Conservation (phyloP, 2,113 vertebrate genomes). For the Xenus cinereus region DNA sequence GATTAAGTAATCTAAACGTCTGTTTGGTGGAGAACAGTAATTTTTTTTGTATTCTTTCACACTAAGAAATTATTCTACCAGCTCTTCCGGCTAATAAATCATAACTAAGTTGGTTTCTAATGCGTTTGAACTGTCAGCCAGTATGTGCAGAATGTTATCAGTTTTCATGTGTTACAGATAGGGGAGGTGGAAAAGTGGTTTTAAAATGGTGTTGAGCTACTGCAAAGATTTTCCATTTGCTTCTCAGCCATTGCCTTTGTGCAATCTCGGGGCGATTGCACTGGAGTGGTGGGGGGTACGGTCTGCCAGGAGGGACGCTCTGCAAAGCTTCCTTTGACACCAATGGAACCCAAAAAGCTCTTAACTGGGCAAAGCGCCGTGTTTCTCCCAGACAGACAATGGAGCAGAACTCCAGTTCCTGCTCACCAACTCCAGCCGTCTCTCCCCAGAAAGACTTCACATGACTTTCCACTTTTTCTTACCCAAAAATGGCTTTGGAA, state of each 20-base stretch:
- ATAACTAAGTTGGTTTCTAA: conserved; percentile 1
- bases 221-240: conserved; percentile 30
- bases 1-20: conserved; percentile 17
- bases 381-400: fast-evolving
- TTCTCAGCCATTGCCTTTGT: neutral
- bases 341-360: neutral
- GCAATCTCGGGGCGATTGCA: neutral
- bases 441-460: neutral
- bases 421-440: neutral
- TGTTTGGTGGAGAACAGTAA: neutral
- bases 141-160: conserved; percentile 41
- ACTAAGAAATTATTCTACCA: neutral
- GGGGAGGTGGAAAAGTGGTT: conserved; percentile 4
- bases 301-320: neutral
- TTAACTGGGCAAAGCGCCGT: neutral
- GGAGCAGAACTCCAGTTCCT: neutral
- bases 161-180: neutral
- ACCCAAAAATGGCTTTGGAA: neutral
- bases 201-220: conserved; percentile 1
- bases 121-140: neutral
- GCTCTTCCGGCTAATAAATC: conserved; percentile 42
- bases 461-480: neutral
- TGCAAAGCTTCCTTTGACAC: neutral
- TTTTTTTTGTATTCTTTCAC: neutral
- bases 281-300: neutral